A percentile compares a stretch with the other conserved stretches of the same genome.
Evolutionary conservation across 2,113 vertebrate genomes (phyloP).

Genomic region (Psephotus haematonotus): DNA sequence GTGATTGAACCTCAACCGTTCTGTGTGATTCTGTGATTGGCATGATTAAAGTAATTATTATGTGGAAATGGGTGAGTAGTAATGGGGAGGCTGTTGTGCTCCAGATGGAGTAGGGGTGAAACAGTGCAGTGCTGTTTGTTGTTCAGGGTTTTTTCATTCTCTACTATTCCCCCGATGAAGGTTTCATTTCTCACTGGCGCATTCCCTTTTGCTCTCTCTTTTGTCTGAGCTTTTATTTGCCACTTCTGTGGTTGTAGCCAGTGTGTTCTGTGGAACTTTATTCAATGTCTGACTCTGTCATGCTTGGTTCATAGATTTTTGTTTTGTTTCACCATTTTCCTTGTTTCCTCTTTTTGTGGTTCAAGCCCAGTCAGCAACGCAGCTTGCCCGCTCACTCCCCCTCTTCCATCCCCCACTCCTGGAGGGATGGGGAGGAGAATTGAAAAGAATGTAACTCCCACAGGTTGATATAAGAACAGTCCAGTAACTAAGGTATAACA

Average conservation of each 20-base stretch:
- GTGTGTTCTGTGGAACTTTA: not conserved
- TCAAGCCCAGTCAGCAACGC: no score
- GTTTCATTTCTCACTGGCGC: accelerated
- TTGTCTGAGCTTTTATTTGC: not conserved
- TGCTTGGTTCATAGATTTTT: not conserved
- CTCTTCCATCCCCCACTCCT: no score
- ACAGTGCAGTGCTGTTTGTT: not conserved
- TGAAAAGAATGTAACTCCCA: no score
- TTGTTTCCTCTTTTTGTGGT: not conserved
- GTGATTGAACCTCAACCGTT: not conserved
- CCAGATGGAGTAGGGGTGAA: not conserved
- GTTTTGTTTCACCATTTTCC: not conserved
- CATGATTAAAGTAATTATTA: not conserved
- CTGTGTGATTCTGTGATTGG: not conserved
- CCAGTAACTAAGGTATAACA: no score
- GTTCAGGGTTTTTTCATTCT: not conserved
- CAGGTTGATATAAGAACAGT: no score
- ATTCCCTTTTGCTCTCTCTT: accelerated
- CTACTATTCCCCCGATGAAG: not conserved
- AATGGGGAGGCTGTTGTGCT: not conserved
- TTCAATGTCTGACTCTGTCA: not conserved
- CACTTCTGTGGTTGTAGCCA: not conserved
- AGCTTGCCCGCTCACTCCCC: no score
- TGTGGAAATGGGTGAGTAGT: not conserved
- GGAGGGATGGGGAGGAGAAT: no score